Conservation (phyloP, 2,113 vertebrate genomes). For the Solenodon paradoxus region DNA sequence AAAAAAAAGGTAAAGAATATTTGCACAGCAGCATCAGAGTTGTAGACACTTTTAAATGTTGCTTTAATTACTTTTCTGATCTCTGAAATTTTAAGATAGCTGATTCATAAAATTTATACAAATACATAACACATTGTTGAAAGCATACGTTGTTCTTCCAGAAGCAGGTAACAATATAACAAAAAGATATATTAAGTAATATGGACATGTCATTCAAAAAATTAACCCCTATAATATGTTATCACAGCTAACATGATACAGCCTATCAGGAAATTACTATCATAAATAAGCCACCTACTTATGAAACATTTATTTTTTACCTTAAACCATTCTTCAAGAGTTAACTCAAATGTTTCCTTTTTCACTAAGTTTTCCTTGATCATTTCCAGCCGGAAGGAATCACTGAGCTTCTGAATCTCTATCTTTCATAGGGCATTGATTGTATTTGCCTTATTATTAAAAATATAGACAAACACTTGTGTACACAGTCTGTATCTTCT, state of each 20-base stretch:
- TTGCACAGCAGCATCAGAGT: background rate
- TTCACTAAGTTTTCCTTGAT: constrained; percentile 1
- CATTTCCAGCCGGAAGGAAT: background rate
- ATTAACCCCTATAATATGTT: background rate
- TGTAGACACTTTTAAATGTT: constrained; percentile 13
- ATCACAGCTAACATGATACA: background rate
- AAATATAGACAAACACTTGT: background rate
- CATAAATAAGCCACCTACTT: background rate
- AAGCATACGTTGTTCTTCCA: constrained; percentile 24
- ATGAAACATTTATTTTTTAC: constrained; percentile 33
- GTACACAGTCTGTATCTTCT: background rate
- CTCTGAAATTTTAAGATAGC: constrained; percentile 1
- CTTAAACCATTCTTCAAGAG: background rate
- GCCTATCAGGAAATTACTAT: background rate
- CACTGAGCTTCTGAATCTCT: background rate
- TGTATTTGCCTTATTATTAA: background rate
- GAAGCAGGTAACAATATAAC: background rate
- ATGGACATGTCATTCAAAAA: background rate
- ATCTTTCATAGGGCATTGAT: background rate
- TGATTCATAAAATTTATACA: constrained; percentile 6
- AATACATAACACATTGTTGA: background rate
- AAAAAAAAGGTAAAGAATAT: background rate
- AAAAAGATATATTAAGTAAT: constrained; percentile 22
- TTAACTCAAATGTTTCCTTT: background rate
- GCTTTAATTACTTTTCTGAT: background rate